Base-by-base conservation (phyloP, 1,140 invertebrate species). In the Oppia nitens region DNA sequence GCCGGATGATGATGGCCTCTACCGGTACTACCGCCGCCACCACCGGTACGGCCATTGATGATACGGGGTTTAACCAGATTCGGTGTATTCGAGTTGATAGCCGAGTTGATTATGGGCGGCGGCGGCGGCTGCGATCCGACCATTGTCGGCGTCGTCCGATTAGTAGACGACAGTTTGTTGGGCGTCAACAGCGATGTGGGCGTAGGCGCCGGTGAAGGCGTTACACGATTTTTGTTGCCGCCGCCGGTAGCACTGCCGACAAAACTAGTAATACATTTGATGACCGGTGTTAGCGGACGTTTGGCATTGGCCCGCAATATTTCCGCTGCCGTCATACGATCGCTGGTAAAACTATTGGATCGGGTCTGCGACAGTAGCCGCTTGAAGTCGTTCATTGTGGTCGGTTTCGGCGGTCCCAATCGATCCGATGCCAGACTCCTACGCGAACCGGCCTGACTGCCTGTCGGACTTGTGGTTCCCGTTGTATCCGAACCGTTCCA, bases 361-460 rank as follows among this genome's bases (percentile, higher is more conserved):
- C 79, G 79, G 52, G 82, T 80, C 64, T 84, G 82, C 4, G 84
- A 72, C 1, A 89, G 71, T 14, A 88, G 70, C 65, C 83, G 79
- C 68, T 89, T 89, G 66, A 89, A 89, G 69, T 88, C 86, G 51
- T 67, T 67, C 49, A 70, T 64, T 6, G 71, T 70, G 2, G 69
- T 69, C 6, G 57, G 63, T 55, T 62, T 69, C 49, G 72, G 69
- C 1, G 73, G 68, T 57, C 71, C 73, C 67, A 74, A 72, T 51
- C 71, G 73, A 54, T 75, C 72, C 24, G 69, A 69, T 3, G 61
- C 66, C 74, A 79, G 64, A 75, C 54, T 60, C 48, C 58, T 57
- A 12, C 64, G 1, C 9, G 40, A 49, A 32, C 56, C 24, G n/a
- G 6, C 3, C 21, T 28, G 3, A 28, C 25, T 45, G 17, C 61